phyloP scores from a whole-genome alignment of 2,113 vertebrate genomes.

The Hyperopisus bebe region DNA sequence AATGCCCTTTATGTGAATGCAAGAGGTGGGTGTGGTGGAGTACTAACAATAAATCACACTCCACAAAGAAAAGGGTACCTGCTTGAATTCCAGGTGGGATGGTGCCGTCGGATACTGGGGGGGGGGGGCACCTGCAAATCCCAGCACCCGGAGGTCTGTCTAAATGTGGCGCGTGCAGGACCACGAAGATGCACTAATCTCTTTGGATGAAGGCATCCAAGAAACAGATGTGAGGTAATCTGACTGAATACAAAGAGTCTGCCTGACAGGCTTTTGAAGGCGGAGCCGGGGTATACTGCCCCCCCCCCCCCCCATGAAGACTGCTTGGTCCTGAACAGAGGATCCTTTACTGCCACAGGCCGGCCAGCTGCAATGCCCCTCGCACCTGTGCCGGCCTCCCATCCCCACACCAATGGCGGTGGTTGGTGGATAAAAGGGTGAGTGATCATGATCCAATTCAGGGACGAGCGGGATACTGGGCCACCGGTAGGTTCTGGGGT shows the following conservation, averaged over 20 bases:
- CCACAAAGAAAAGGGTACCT: background rate
- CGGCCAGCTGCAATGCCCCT: background rate
- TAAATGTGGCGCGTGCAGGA: background rate
- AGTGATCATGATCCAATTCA: background rate
- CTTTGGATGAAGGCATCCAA: background rate
- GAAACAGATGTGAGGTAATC: background rate
- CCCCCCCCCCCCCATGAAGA: background rate
- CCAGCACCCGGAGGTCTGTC: background rate
- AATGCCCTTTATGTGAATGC: background rate
- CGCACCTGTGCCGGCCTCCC: background rate
- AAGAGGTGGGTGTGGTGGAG: background rate
- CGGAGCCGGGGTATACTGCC: background rate
- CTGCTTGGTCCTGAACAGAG: background rate
- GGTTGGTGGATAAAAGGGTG: background rate
- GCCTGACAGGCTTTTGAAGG: background rate
- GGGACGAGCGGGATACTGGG: background rate
- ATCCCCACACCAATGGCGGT: background rate
- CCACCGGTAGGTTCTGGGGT: background rate
- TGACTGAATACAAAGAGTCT: background rate
- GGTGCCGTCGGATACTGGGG: too few relatives aligned
- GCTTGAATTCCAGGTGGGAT: background rate
- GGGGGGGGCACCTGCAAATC: background rate
- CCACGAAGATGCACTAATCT: background rate
- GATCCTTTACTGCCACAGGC: background rate
- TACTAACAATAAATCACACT: background rate